Percentiles rank a stretch among this genome's conserved stretches.
These are phyloP conservation scores for Mus spretus DNA, from an alignment of 2,797 vertebrate genomes.

Conservation along the genomic window DNA sequence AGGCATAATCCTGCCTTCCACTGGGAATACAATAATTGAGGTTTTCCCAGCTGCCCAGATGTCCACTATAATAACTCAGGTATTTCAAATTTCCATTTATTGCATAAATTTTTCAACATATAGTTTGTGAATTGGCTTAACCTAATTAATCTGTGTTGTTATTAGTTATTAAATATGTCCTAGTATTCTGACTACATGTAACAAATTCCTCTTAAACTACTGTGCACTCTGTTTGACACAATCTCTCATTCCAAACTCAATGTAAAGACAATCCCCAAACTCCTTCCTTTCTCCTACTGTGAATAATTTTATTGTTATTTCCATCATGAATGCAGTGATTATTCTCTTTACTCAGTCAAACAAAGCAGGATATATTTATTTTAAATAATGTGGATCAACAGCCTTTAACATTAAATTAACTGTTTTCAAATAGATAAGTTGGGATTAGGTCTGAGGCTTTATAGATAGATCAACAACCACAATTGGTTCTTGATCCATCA, in stretches of 20 bases:
- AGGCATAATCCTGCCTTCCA: background rate
- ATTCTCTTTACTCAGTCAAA: background rate
- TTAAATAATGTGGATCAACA: background rate
- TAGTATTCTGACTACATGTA: background rate
- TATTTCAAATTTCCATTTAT: conserved; percentile 18
- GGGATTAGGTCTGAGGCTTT: background rate
- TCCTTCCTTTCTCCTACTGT: background rate
- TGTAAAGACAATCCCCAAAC: background rate
- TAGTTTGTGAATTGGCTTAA: background rate
- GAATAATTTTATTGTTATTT: background rate
- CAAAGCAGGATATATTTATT: background rate
- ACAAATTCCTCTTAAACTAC: background rate
- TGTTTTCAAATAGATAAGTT: background rate
- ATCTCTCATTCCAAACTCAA: background rate
- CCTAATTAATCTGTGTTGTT: background rate
- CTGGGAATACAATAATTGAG: background rate
- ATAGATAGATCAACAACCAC: too few relatives aligned
- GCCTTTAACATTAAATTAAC: background rate
- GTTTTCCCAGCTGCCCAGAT: background rate
- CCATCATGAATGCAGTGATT: background rate
- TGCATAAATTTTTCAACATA: background rate
- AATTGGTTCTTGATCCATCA: background rate
- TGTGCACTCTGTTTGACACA: background rate
- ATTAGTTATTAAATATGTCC: conserved; percentile 41
- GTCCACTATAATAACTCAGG: background rate